Conservation (phyloP, 2,888 invertebrate genomes). For the Pterostichus niger region DNA sequence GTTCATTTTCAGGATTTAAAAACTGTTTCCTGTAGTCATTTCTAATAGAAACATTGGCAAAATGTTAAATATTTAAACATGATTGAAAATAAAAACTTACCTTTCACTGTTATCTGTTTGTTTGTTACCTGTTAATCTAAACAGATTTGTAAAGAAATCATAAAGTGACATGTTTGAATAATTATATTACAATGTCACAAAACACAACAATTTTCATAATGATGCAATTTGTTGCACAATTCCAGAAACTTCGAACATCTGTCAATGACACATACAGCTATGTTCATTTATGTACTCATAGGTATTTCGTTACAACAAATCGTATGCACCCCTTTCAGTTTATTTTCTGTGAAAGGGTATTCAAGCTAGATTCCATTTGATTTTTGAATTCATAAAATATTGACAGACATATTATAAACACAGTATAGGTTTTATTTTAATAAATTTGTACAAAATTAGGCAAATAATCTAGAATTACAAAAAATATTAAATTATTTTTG, state of each 20-base stretch:
- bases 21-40: slow-evolving; percentile 43
- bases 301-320: no score
- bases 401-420: not conserved
- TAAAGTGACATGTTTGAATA: slow-evolving; percentile 59
- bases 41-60: not conserved
- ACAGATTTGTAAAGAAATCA: slow-evolving; percentile 55
- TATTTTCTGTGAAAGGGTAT: no score
- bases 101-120: not conserved
- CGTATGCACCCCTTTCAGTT: no score
- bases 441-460: slow-evolving; percentile 36
- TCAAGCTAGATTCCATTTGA: no score
- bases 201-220: slow-evolving; percentile 14
- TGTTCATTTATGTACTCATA: no score
- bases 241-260: not conserved
- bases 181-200: not conserved
- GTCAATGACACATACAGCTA: not conserved
- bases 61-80: slow-evolving; percentile 30
- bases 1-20: slow-evolving; percentile 18
- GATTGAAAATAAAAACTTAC: slow-evolving; percentile 17
- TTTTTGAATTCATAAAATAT: no score
- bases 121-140: slow-evolving; percentile 45
- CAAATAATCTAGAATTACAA: slow-evolving; percentile 18
- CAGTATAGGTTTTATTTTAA: not conserved
- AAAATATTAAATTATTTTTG: slow-evolving; percentile 68
- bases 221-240: not conserved